A percentile compares a stretch with the other conserved stretches of the same genome.
Evolutionary conservation across 2,888 invertebrate genomes (phyloP).

Genomic region (Meiosimyza decipiens): DNA sequence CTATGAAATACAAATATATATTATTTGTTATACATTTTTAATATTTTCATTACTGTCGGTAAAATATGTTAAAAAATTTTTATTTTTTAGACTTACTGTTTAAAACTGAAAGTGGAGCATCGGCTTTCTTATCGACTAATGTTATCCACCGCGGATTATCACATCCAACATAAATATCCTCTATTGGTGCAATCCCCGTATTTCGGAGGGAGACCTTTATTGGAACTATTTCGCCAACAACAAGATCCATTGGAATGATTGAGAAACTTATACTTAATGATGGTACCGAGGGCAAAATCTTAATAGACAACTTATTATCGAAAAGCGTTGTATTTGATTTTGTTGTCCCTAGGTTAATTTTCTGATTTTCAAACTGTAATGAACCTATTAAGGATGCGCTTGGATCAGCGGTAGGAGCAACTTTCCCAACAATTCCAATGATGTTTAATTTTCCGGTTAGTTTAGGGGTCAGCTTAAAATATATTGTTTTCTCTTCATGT

Average conservation of each 20-base stretch:
- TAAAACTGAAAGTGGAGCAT: slow-evolving; percentile 62
- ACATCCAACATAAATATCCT: slow-evolving; percentile 71
- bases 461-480: slow-evolving; percentile 79
- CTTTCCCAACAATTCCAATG: slow-evolving; percentile 74
- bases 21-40: neutral
- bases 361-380: slow-evolving; percentile 62
- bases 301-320: slow-evolving; percentile 79
- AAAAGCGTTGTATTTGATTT: slow-evolving; percentile 48
- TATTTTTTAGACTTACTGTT: slow-evolving; percentile 54
- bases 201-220: slow-evolving; percentile 74
- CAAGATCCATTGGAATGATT: slow-evolving; percentile 73
- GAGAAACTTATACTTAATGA: slow-evolving; percentile 80
- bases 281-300: slow-evolving; percentile 82
- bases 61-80: neutral
- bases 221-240: slow-evolving; percentile 78
- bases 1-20: neutral
- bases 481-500: slow-evolving; percentile 71
- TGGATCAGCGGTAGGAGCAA: slow-evolving; percentile 62
- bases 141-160: slow-evolving; percentile 65
- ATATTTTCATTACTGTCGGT: neutral
- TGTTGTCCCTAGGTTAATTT: slow-evolving; percentile 55
- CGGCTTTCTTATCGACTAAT: slow-evolving; percentile 57
- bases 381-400: slow-evolving; percentile 58
- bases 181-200: slow-evolving; percentile 73
- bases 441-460: slow-evolving; percentile 79